Conservation (phyloP, 2,888 invertebrate genomes). For the Lycaena phlaeas region DNA sequence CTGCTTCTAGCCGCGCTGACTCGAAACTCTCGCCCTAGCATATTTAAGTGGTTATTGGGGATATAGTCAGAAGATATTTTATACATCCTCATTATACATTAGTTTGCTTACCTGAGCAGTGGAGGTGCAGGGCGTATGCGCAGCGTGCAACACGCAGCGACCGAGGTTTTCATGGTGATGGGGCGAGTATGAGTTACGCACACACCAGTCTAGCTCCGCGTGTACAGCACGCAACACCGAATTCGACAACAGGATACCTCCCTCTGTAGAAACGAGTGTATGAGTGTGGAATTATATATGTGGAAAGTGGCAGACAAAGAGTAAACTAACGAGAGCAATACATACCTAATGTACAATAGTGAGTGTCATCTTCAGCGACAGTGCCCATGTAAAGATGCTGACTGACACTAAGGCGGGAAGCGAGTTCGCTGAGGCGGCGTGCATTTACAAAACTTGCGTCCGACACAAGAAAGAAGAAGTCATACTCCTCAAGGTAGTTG, state of each 20-base stretch:
- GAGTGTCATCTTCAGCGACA: conserved; percentile 68
- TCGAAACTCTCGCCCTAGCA: conserved; percentile 36
- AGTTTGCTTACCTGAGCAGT: conserved; percentile 70
- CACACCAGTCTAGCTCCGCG: conserved; percentile 89
- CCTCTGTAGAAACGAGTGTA: conserved; percentile 77
- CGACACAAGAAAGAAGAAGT: conserved; percentile 91
- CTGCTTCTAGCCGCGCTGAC: conserved; percentile 15
- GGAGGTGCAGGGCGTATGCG: conserved; percentile 74
- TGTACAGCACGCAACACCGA: conserved; percentile 86
- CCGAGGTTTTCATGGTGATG: conserved; percentile 91
- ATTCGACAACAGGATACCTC: conserved; percentile 91
- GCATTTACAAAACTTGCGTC: conserved; percentile 91
- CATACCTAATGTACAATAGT: conserved; percentile 80
- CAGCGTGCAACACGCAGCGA: conserved; percentile 84
- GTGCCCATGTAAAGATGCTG: conserved; percentile 89
- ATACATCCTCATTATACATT: too few relatives aligned
- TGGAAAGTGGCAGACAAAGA: too few relatives aligned
- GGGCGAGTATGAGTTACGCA: conserved; percentile 86
- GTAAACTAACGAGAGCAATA: too few relatives aligned
- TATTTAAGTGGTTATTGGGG: too few relatives aligned
- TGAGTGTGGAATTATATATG: too few relatives aligned
- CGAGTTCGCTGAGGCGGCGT: conserved; percentile 79
- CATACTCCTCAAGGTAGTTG: conserved; percentile 90
- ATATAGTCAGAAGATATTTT: too few relatives aligned
- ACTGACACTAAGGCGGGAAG: conserved; percentile 85